These are phyloP conservation scores for Spatulosminthurus flaviceps DNA, from an alignment of 2,888 invertebrate species.

Conservation along the genomic window DNA sequence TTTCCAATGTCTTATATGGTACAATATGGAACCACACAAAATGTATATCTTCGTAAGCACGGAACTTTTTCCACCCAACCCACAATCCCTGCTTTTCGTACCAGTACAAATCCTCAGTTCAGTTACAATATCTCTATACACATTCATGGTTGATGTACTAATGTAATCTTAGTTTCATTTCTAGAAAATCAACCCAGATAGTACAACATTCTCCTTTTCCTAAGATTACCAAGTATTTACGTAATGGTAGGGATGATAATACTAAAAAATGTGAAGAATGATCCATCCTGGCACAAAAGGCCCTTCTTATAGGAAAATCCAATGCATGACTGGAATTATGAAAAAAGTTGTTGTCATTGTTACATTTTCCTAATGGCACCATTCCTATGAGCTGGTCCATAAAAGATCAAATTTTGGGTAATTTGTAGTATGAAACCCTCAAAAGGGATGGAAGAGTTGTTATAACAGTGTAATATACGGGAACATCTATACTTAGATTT, in stretches of 20 bases:
- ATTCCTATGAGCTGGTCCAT: constrained; percentile 1
- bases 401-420: constrained; percentile 10
- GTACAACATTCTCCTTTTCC: background rate
- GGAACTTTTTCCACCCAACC: too few species aligned
- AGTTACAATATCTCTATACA: too few species aligned
- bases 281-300: background rate
- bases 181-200: background rate
- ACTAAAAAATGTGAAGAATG: background rate
- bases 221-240: background rate
- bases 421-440: background rate
- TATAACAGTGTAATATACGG: background rate
- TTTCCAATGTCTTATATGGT: too few species aligned
- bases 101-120: too few species aligned
- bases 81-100: too few species aligned
- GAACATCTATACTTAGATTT: background rate
- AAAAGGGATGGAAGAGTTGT: background rate
- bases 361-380: background rate
- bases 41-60: too few species aligned
- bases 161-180: background rate
- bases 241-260: constrained; percentile 4
- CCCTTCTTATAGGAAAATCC: background rate
- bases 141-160: too few species aligned
- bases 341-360: background rate
- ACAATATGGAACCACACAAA: too few species aligned
- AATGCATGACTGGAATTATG: constrained; percentile 14